Conservation (phyloP, 2,113 vertebrate species). For the Recurvirostra avosetta region DNA sequence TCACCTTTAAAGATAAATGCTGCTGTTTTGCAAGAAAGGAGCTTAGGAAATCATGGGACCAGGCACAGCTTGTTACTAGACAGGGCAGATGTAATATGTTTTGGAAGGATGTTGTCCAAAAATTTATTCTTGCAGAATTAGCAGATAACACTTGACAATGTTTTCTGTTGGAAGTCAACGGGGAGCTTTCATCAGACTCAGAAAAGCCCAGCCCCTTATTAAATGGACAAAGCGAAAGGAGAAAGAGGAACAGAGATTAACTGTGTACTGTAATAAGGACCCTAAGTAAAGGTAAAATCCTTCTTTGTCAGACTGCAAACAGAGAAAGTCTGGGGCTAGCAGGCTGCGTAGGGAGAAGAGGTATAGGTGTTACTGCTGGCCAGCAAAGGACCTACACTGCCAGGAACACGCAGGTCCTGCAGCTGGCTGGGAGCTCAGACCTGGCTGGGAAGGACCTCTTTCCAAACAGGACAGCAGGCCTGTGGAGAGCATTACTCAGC, state of each 20-base stretch:
- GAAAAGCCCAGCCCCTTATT: neutral
- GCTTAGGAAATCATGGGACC: neutral
- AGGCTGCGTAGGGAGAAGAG: constrained; percentile 2
- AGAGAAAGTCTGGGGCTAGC: neutral
- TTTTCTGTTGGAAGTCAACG: neutral
- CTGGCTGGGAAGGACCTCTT: constrained; percentile 36
- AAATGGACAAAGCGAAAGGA: neutral
- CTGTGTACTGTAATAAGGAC: neutral
- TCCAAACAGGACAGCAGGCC: constrained; percentile 47
- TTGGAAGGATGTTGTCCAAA: neutral
- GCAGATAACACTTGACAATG: neutral
- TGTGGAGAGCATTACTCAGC: constrained; percentile 62
- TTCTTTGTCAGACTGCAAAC: neutral
- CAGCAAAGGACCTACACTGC: neutral
- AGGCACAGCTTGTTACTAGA: neutral
- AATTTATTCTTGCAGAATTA: neutral
- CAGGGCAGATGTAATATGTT: neutral
- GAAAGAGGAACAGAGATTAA: neutral
- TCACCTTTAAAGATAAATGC: neutral
- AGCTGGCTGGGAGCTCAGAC: neutral
- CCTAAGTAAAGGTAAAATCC: neutral
- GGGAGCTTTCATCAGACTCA: neutral
- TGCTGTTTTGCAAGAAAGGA: neutral
- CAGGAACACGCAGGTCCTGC: constrained; percentile 29
- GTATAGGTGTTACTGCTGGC: constrained; percentile 38